Base-by-base conservation (phyloP, 2,797 vertebrate species). In the Microcaecilia unicolor region DNA sequence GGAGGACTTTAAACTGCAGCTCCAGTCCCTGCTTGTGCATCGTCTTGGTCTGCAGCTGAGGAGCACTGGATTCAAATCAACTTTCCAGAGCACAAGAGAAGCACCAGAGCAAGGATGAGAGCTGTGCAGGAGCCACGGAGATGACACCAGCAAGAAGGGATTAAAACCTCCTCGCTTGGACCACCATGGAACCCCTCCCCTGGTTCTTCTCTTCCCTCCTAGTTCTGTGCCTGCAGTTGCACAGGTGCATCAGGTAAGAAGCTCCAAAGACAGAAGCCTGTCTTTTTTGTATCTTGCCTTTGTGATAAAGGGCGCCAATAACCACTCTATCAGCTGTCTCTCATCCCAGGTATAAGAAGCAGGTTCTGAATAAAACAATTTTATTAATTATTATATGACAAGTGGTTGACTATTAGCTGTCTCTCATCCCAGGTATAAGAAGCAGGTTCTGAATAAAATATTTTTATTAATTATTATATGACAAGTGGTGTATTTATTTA, bases 241-340 rank as follows among this genome's bases (percentile, higher is more conserved):
- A n/a, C n/a, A n/a, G n/a, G 61, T 22, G 84, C 57, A 73, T 82
- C 81, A 88, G 93, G 93, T 95, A 84, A 92, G 88, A 37, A 26
- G 28, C 3, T 2, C 7, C 4, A 6, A 11, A 1, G 6, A 7
- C 8, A 8, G 17, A n/a, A 27, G 2, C 2, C 12, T 3, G 2
- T 22, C 1, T 0, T 8, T 14, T 11, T 8, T 5, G 2, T 9
- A 7, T 7, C n/a, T 34, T 25, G 16, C 4, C n/a, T 37, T 9
- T 3, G 1, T 2, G 10, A 18, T 14, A 16, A 1, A 17, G 23
- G 5, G 7, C 2, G 17, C 10, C 4, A 9, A 16, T 16, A 18
- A 4, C 7, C 5, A 2, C n/a, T n/a, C n/a, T n/a, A n/a, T n/a
- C n/a, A n/a, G n/a, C 14, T 28, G 8, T 3, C 1, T 4, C 14